These are phyloP conservation scores for Falcaria lacertinaria DNA, from an alignment of 2,888 invertebrate species.

Conservation along the genomic window DNA sequence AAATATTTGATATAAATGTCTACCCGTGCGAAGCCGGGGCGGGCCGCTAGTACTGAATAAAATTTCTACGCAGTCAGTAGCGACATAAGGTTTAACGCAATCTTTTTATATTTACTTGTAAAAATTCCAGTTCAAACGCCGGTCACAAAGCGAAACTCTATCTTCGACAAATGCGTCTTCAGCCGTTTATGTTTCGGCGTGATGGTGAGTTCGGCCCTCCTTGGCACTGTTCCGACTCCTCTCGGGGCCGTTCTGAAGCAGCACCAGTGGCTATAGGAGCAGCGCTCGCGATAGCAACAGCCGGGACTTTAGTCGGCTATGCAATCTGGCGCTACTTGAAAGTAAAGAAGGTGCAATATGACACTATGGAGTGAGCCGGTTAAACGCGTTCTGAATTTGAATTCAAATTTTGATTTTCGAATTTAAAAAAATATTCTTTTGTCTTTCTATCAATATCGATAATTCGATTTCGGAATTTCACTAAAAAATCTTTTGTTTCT, in stretches of 20 bases:
- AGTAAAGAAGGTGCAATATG: constrained; percentile 94
- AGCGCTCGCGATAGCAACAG: constrained; percentile 88
- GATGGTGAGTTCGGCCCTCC: constrained; percentile 84
- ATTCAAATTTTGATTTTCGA: constrained; percentile 5
- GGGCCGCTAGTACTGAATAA: too few relatives aligned
- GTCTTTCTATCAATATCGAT: not conserved
- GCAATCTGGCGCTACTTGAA: constrained; percentile 92
- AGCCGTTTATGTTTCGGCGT: constrained; percentile 93
- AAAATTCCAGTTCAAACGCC: constrained; percentile 42
- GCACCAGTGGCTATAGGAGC: constrained; percentile 88
- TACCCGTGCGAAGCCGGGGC: too few relatives aligned
- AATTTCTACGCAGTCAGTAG: too few relatives aligned
- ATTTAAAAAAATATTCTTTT: not conserved
- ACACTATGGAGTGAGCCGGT: constrained; percentile 88
- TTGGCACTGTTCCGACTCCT: constrained; percentile 81
- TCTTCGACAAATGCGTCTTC: constrained; percentile 86
- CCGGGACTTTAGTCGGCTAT: constrained; percentile 90
- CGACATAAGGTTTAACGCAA: too few relatives aligned
- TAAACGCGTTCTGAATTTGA: constrained; percentile 26
- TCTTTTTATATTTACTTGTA: too few relatives aligned
- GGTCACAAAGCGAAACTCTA: constrained; percentile 82
- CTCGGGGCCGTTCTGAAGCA: constrained; percentile 85
- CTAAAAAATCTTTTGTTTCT: too few relatives aligned
- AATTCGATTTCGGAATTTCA: too few relatives aligned
- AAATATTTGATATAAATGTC: too few relatives aligned